Evolutionary conservation across 1,140 invertebrate species (phyloP).

Genomic region (Palaemon carinicauda): DNA sequence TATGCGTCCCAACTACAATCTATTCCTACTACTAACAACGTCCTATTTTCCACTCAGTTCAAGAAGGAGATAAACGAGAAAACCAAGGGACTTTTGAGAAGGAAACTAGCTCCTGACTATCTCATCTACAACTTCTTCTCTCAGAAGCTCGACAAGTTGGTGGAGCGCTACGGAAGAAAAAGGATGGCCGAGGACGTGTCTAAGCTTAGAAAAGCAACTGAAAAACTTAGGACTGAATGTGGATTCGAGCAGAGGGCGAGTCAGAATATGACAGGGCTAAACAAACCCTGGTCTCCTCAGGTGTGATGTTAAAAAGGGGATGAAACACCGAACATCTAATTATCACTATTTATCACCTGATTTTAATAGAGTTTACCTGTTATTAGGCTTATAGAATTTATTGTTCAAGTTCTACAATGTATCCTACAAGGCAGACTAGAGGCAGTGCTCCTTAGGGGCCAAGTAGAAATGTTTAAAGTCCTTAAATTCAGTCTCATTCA

Average conservation of each 20-base stretch:
- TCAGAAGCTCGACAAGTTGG: constrained; percentile 30
- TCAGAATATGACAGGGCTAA: background rate
- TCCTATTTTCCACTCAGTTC: background rate
- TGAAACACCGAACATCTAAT: too few species aligned
- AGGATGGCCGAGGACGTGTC: constrained; percentile 42
- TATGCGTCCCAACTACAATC: background rate
- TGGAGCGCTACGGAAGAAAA: constrained; percentile 42
- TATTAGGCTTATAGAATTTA: background rate
- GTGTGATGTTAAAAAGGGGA: background rate
- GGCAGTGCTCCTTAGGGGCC: too few species aligned
- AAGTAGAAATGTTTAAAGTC: too few species aligned
- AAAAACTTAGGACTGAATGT: constrained; percentile 7
- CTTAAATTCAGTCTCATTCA: too few species aligned
- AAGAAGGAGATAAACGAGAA: background rate
- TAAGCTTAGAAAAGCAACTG: constrained; percentile 6
- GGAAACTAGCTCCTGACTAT: constrained; percentile 43
- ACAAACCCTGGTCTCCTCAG: constrained; percentile 7
- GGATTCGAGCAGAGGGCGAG: constrained; percentile 9
- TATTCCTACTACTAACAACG: background rate
- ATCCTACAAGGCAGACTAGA: too few species aligned
- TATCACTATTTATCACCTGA: too few species aligned
- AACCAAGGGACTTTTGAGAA: background rate
- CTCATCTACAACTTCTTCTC: constrained; percentile 42
- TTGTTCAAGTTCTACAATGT: too few species aligned
- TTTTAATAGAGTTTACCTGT: too few species aligned